Evolutionary conservation across 2,113 vertebrate genomes (phyloP), one percentile per base, ranked within the genome.

Genomic region (Scytalopus superciliaris): DNA sequence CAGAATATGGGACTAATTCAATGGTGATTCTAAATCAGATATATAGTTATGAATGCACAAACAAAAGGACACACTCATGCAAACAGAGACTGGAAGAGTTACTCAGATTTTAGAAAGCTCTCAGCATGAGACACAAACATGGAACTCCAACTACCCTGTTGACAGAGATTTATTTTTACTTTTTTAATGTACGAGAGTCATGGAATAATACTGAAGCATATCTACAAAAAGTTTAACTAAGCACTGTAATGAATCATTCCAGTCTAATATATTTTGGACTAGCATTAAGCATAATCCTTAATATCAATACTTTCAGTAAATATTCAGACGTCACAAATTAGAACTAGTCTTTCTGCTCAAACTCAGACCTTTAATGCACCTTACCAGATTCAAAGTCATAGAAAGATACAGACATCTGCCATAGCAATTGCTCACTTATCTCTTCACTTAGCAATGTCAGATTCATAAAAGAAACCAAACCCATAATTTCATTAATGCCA

Each of bases 161-260:
- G 5, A 53, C 3, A 66, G 23, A 7, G 33, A 3, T 3, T 24
- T 47, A 15, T 50, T n/a, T 37, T 33, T 40, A 14, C 27, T 33
- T 57, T 5, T 75, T 57, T 50, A 45, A n/a, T 33, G 3, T 19
- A 22, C 24, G 7, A 21, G 2, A 40, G 11, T 27, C 1, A 0
- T 24, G 12, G 14, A 12, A 2, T 66, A 84, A 81, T 44, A 42
- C 33, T 57, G 37, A 91, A 69, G 18, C 16, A 3, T 15, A 81
- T 5, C 35, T 64, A 62, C 23, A 62, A 42, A 85, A 50, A 60
- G 17, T 52, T 59, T 52, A 72, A 79, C 62, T 57, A 37, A 84
- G 56, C 14, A 45, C 11, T 49, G 13, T 8, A 78, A 37, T 19
- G 5, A 87, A 42, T 31, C 4, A 19, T 10, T 4, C 10, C 24